phyloP scores from a whole-genome alignment of 2,888 invertebrate species.

The Amblyteles armatorius region DNA sequence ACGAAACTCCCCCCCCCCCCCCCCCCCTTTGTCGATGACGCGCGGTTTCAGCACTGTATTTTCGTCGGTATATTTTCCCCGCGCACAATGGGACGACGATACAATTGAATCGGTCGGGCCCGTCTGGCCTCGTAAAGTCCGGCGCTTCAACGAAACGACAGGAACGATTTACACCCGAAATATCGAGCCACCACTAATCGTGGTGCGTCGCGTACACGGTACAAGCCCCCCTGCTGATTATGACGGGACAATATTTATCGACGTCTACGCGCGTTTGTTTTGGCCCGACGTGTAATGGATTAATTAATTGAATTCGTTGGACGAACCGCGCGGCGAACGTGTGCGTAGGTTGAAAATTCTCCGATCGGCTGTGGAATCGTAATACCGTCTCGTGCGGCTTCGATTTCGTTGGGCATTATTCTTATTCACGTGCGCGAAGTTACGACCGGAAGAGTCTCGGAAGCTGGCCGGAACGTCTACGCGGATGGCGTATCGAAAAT shows the following conservation, averaged over 20 bases:
- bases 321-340: neutral
- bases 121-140: slow-evolving; percentile 32
- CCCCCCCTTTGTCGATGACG: neutral
- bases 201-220: slow-evolving; percentile 35
- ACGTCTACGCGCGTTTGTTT: slow-evolving; percentile 19
- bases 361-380: neutral
- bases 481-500: neutral
- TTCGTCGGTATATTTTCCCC: neutral
- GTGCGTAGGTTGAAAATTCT: neutral
- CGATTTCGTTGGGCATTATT: neutral
- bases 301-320: slow-evolving; percentile 5
- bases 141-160: slow-evolving; percentile 18
- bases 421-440: neutral
- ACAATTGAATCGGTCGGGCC: slow-evolving; percentile 18
- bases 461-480: neutral
- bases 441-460: neutral
- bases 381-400: neutral
- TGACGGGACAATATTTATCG: slow-evolving; percentile 49
- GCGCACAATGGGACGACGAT: slow-evolving; percentile 29
- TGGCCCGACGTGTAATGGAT: neutral
- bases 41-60: slow-evolving; percentile 11
- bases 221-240: slow-evolving; percentile 25
- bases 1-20: neutral
- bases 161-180: slow-evolving; percentile 23
- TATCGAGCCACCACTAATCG: slow-evolving; percentile 34